Evolutionary conservation across 2,797 vertebrate species (phyloP), one percentile per base, ranked within the genome.

Genomic region (Orestias chungarensis): DNA sequence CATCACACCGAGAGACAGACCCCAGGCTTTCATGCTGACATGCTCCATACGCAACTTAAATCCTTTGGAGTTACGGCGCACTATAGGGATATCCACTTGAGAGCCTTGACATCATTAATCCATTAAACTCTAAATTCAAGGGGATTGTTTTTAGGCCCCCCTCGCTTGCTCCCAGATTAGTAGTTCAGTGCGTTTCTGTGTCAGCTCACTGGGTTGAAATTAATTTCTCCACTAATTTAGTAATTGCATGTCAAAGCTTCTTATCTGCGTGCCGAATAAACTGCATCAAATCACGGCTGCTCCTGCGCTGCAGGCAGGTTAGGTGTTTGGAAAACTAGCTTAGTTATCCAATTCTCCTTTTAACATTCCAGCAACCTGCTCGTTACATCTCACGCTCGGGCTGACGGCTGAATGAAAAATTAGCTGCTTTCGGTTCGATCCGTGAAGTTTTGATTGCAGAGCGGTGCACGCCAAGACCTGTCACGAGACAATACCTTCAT

Each of bases 201-300:
- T 93, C 91, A 91, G 90, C 90, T 92, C 89, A 90, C 81, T 92
- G 90, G 74, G 84, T 89, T 91, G 91, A 92, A 92, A 93, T 90
- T 84, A 89, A 93, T 93, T 92, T 89, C 83, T 87, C 78, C 46
- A 87, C 88, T 92, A 92, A 93, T 93, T 93, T 89, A 87, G 86
- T 90, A 91, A 92, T 92, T 93, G 89, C 90, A 87, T 66, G 81
- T 67, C 70, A 87, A 88, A 86, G 85, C 85, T 87, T 87, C 83
- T 78, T 84, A 81, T 89, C 82, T 87, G 66, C 9, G 75, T 10
- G 65, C 70, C 77, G 86, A 74, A 76, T 72, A 66, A 76, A 77
- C 75, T 64, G 77, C 64, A 77, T 70, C 83, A 70, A 62, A 42
- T 38, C 75, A 55, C 73, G 76, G 81, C 74, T 29, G n/a, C 78